These are phyloP conservation scores for Sebastes itinus DNA, from an alignment of 2,797 vertebrate species.

Conservation along the genomic window DNA sequence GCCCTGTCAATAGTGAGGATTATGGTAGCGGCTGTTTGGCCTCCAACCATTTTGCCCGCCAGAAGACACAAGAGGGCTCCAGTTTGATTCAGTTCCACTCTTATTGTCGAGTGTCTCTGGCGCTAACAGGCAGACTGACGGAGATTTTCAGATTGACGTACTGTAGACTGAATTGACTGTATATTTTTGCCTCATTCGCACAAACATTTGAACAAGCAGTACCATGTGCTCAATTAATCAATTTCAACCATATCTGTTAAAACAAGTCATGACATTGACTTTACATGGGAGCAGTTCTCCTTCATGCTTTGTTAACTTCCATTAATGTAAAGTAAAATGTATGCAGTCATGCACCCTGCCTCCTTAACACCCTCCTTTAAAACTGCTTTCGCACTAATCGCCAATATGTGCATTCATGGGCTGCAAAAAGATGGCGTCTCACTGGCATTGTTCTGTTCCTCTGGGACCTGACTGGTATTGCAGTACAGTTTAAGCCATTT, in stretches of 20 bases:
- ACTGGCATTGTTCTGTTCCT: conserved; percentile 70
- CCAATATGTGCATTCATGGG: conserved; percentile 53
- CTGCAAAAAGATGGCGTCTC: conserved; percentile 61
- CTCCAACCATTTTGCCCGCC: conserved; percentile 74
- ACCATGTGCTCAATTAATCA: not conserved
- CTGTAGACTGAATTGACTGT: conserved; percentile 16
- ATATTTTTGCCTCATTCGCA: not conserved
- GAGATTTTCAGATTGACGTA: conserved; percentile 50
- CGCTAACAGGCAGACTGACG: conserved; percentile 41
- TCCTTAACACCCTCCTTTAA: conserved; percentile 4
- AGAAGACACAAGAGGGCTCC: conserved; percentile 79
- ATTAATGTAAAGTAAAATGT: conserved; percentile 30
- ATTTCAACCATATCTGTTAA: not conserved
- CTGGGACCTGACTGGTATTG: conserved; percentile 76
- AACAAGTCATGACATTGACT: not conserved
- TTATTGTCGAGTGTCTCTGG: conserved; percentile 76
- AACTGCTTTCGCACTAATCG: conserved; percentile 39
- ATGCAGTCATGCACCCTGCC: conserved; percentile 8
- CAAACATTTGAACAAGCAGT: not conserved
- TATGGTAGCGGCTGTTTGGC: conserved; percentile 77
- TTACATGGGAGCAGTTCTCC: conserved; percentile 5
- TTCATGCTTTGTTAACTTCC: conserved; percentile 40
- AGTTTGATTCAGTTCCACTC: conserved; percentile 75
- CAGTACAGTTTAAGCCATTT: conserved; percentile 84
- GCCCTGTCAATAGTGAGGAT: conserved; percentile 76